These are phyloP conservation scores for Sturmia bella DNA, from an alignment of 2,888 invertebrate species.

Conservation along the genomic window DNA sequence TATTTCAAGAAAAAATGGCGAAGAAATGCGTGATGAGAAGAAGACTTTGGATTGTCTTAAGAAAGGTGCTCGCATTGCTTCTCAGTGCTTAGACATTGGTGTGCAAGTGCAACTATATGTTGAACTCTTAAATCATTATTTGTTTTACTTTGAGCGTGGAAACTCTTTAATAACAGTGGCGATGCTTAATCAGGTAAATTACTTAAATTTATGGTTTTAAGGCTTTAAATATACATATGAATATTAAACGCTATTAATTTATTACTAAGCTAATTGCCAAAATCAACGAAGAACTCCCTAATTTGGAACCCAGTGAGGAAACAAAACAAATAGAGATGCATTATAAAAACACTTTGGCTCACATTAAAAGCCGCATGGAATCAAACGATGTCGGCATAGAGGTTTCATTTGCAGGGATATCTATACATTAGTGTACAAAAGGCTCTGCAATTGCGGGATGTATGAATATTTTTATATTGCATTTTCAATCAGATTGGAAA, in stretches of 20 bases:
- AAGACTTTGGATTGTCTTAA: conserved; percentile 97
- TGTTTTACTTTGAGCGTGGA: conserved; percentile 95
- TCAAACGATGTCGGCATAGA: conserved; percentile 80
- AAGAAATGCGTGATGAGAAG: conserved; percentile 92
- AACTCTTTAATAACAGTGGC: conserved; percentile 85
- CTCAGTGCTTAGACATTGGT: conserved; percentile 98
- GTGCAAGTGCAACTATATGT: conserved; percentile 98
- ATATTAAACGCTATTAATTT: background rate
- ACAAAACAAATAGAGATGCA: conserved; percentile 98
- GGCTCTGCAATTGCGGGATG: background rate
- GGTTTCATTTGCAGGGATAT: conserved; percentile 82
- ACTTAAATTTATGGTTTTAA: no score
- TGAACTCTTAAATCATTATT: conserved; percentile 96
- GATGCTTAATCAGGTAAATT: conserved; percentile 83
- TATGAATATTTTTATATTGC: conserved; percentile 14
- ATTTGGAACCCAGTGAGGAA: conserved; percentile 96
- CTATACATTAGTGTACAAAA: conserved; percentile 77
- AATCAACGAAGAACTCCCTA: conserved; percentile 95
- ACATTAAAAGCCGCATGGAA: conserved; percentile 86
- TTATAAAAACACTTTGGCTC: conserved; percentile 94
- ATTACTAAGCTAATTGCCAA: conserved; percentile 90
- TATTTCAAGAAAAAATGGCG: conserved; percentile 79
- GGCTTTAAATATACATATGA: no score
- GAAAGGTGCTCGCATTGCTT: conserved; percentile 96
- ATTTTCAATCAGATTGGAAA: conserved; percentile 60